Conservation (phyloP, 2,113 vertebrate genomes). For the Equus quagga region DNA sequence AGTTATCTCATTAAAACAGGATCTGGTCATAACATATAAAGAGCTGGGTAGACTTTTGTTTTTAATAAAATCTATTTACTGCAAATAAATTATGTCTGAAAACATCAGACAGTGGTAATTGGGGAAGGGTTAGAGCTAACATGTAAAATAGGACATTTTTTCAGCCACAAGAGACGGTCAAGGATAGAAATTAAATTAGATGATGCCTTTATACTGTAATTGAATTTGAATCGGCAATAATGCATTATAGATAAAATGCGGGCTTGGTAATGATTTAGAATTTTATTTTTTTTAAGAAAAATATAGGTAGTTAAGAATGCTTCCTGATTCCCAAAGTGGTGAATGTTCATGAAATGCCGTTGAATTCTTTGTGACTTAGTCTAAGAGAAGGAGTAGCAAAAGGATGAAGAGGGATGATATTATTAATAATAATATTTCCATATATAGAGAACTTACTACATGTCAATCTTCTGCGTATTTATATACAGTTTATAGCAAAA, state of each 20-base stretch:
- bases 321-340: not conserved
- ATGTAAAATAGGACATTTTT: constrained; percentile 25
- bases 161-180: constrained; percentile 19
- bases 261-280: constrained; percentile 18
- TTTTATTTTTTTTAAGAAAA: constrained; percentile 44
- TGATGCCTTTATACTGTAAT: constrained; percentile 40
- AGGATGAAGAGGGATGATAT: not conserved
- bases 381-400: not conserved
- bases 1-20: constrained; percentile 77
- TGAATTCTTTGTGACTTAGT: constrained; percentile 20
- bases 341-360: not conserved
- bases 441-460: not conserved
- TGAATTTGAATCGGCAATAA: constrained; percentile 67
- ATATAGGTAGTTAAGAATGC: not conserved
- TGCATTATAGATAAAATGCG: constrained; percentile 41
- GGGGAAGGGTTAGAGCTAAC: constrained; percentile 24
- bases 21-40: constrained; percentile 69
- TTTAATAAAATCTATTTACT: constrained; percentile 74
- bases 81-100: constrained; percentile 77
- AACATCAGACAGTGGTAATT: constrained; percentile 70
- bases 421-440: constrained; percentile 38
- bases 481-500: not conserved
- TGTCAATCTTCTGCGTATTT: not conserved
- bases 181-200: constrained; percentile 61
- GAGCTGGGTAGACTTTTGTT: constrained; percentile 59